Base-by-base conservation (phyloP, 2,888 invertebrate genomes). In the Brenthis daphne region DNA sequence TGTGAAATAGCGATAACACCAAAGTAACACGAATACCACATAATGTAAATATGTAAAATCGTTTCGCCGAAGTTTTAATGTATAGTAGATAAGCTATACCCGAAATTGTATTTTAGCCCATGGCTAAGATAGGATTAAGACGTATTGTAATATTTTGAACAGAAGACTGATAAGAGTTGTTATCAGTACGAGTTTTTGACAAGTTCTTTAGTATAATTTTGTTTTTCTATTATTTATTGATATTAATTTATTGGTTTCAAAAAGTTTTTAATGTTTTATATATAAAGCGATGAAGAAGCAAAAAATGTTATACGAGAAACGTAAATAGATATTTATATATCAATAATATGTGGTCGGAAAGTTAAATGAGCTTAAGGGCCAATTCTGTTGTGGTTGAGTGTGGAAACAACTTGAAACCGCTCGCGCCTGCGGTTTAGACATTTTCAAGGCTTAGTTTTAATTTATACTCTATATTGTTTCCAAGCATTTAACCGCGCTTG, bases 31-130 rank as follows among this genome's bases (percentile, higher is more conserved):
- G 11, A 69, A 72, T 67, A 63, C 69, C 82, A 83, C 63, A 72
- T 69, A 75, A 71, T 67, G 77, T 79, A 80, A 83, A 83, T 78
- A 81, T 83, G 57, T 76, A 74, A 75, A 80, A 80, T 79, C 79
- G 80, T 80, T 82, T 80, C 80, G 72, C 69, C 77, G 81, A 84
- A 85, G 80, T 82, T 83, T 77, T 86, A 85, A 86, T 82, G 77
- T 73, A 74, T 76, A 78, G 78, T 71, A 76, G 86, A 84, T 86
- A 84, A 85, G 80, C 78, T 65, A 68, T 67, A 77, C 77, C 75
- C 74, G 75, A 64, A 65, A 47, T 47, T 54, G 51, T 57, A 24
- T 60, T 58, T 47, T 20, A 43, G 37, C n/a, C n/a, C 13, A 43
- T 6, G 6, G 5, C 64, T 68, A 57, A 68, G 48, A 61, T 53